Percentiles rank a stretch among this genome's conserved stretches.
phyloP scores from a whole-genome alignment of 2,888 invertebrate genomes.

The Tetramorium bicarinatum region DNA sequence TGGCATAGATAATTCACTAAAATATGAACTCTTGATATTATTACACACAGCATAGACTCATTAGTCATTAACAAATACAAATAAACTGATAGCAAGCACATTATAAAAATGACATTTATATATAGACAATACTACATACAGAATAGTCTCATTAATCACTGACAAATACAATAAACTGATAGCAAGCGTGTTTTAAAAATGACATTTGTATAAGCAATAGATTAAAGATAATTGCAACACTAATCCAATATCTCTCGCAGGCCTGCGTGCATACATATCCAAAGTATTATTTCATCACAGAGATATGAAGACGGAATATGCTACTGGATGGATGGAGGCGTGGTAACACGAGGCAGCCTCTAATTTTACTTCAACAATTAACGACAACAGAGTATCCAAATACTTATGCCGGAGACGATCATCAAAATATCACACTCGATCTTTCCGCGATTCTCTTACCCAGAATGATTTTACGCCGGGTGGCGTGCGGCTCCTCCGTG shows the following conservation, averaged over 20 bases:
- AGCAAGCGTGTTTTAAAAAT: background rate
- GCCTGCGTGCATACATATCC: no score
- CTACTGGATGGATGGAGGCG: background rate
- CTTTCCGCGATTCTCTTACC: constrained; percentile 87
- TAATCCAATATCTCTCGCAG: background rate
- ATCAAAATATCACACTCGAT: background rate
- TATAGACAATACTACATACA: background rate
- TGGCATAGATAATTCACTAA: no score
- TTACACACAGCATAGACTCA: background rate
- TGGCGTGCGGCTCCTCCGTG: constrained; percentile 99
- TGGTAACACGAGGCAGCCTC: background rate
- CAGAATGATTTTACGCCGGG: constrained; percentile 96
- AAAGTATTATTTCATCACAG: background rate
- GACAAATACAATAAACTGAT: no score
- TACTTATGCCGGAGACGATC: background rate
- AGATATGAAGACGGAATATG: background rate
- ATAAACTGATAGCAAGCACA: background rate
- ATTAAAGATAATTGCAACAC: background rate
- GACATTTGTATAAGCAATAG: background rate
- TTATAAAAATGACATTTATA: background rate
- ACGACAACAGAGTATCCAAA: background rate
- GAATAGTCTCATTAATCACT: no score
- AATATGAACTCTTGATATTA: background rate
- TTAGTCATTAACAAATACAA: background rate
- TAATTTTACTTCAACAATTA: background rate